Evolutionary conservation across 2,113 vertebrate species (phyloP), one percentile per base, ranked within the genome.

Genomic region (Dissostichus mawsoni): DNA sequence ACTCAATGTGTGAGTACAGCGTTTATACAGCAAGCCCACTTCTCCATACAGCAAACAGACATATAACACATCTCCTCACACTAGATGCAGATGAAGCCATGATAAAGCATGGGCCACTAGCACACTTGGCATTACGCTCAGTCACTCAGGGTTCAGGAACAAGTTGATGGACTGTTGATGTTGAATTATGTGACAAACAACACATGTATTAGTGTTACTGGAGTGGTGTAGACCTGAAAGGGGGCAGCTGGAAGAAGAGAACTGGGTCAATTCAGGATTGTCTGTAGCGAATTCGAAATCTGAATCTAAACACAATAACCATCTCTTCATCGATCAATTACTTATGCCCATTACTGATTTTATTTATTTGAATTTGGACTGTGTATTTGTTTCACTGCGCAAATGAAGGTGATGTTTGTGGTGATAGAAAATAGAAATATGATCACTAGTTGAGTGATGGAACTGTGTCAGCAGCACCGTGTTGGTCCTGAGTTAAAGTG

Each of bases 1-100:
- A 68, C 72, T 78, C 50, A 67, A 70, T 74, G 79, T 85, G 84
- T 83, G 80, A 88, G 76, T 79, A 91, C 80, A 88, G 87, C 64
- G 47, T 88, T 81, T 72, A 72, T 78, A 83, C 82, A 92, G 78
- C 81, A 78, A 89, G 72, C 74, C 81, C 81, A 82, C 72, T 58
- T 83, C 58, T 89, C 74, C 88, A 64, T 81, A 80, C 82, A 76
- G 78, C 67, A 90, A 85, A 92, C 80, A 85, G 65, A 86, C 83
- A 78, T 62, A 50, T 8, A 58, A 65, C 71, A 85, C 59, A 52
- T 80, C 78, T 69, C 80, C 80, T 83, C 77, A 70, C 81, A 78
- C 74, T 82, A 84, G 84, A 66, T 91, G 86, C 88, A 89, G 45
- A 56, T 79, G 66, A 53, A 67, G 65, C 72, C 70, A 56, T 58